These are phyloP conservation scores for Erythrolamprus reginae DNA, from an alignment of 2,113 vertebrate genomes.

Conservation along the genomic window DNA sequence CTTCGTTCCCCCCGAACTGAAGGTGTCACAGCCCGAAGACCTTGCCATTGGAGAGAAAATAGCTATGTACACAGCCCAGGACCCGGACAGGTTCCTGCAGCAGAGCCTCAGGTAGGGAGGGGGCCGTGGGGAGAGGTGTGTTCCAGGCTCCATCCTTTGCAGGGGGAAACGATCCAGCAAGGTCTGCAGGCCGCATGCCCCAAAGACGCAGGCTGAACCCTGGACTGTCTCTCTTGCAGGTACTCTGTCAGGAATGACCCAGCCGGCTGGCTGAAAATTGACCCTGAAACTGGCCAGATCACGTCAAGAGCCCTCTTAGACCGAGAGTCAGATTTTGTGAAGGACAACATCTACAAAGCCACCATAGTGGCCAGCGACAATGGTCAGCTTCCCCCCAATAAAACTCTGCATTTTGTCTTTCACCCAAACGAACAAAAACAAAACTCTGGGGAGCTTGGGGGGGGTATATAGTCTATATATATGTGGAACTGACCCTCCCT, in stretches of 20 bases:
- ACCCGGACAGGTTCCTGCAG: constrained; percentile 74
- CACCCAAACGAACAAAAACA: too few species aligned
- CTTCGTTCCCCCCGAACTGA: constrained; percentile 69
- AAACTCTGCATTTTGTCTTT: too few species aligned
- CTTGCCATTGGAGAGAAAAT: constrained; percentile 48
- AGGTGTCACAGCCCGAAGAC: constrained; percentile 65
- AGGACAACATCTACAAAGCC: constrained; percentile 74
- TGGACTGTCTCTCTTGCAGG: constrained; percentile 54
- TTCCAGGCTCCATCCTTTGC: not conserved
- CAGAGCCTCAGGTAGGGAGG: constrained; percentile 84
- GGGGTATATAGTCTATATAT: too few species aligned
- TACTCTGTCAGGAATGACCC: constrained; percentile 75
- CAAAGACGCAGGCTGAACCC: not conserved
- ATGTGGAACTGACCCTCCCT: not conserved
- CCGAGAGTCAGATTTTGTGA: constrained; percentile 69
- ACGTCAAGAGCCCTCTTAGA: constrained; percentile 67
- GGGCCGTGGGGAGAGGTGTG: not conserved
- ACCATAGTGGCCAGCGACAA: constrained; percentile 76
- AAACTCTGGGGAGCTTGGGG: not conserved
- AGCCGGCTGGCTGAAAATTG: constrained; percentile 77
- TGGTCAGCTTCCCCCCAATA: constrained; percentile 59
- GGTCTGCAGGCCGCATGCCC: too few species aligned
- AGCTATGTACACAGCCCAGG: constrained; percentile 73
- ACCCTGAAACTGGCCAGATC: constrained; percentile 67
- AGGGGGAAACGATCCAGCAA: not conserved